Conservation (phyloP, 2,888 invertebrate species). For the Spialia ferax region DNA sequence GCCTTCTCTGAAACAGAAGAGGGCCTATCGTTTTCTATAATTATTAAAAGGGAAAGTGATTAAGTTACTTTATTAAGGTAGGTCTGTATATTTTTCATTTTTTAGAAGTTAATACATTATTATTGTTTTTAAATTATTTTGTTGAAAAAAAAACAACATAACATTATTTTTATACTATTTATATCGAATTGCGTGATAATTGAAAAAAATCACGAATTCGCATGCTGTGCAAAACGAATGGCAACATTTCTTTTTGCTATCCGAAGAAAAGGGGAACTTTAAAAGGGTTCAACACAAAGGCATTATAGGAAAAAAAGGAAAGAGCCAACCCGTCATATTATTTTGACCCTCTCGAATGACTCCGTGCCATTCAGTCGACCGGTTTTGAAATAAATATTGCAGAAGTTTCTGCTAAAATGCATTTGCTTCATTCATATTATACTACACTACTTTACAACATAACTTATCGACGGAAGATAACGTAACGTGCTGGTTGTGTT, state of each 20-base stretch:
- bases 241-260: neutral
- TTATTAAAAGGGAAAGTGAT: too few species aligned
- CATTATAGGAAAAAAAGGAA: neutral
- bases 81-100: too few species aligned
- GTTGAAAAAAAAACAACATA: too few species aligned
- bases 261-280: slow-evolving; percentile 7
- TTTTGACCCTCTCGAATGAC: slow-evolving; percentile 4
- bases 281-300: slow-evolving; percentile 2
- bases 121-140: too few species aligned
- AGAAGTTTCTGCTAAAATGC: neutral
- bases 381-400: slow-evolving; percentile 15
- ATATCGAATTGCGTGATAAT: too few species aligned
- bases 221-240: neutral
- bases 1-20: too few species aligned
- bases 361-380: neutral
- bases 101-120: too few species aligned
- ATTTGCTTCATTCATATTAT: neutral
- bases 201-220: too few species aligned
- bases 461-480: neutral
- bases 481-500: neutral
- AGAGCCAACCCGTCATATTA: slow-evolving; percentile 19
- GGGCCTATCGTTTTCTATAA: too few species aligned
- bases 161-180: too few species aligned
- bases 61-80: too few species aligned
- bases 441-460: too few species aligned